Evolutionary conservation across 2,888 invertebrate species (phyloP), one percentile per base, ranked within the genome.

Genomic region (Leptarthrus brevirostris): DNA sequence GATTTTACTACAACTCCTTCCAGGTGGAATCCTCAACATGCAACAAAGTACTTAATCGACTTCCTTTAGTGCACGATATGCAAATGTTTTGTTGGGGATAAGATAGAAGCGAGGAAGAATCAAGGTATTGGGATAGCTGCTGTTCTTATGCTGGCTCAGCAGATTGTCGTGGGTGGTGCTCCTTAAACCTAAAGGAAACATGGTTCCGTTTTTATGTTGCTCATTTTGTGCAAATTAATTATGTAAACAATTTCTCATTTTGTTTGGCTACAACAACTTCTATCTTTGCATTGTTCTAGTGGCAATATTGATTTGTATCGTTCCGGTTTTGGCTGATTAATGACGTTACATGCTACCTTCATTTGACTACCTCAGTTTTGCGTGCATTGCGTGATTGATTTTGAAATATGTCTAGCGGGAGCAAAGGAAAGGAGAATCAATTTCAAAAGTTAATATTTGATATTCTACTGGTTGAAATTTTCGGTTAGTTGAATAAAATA

Each of bases 221-320:
- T 78, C 78, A 78, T 78, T 79, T 79, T 81, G 79, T 77, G 81
- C 77, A 77, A 79, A 79, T 79, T 79, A 79, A 79, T 79, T 79
- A 79, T 79, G 79, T 79, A 79, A 79, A 79, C 79, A 79, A 78
- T 78, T 78, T 79, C 78, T 77, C 78, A 79, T 79, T 78, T 52
- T 71, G 54, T 71, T 71, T 71, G 40, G 30, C 34, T 71, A 71
- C 30, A 24, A 20, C 8, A 24, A 14, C 53, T 52, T 71, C 36
- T n/a, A n/a, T 22, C 54, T 70, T 70, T 70, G 52, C 53, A 40
- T 70, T 70, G 16, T 20, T 22, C 44, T 40, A 16, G 61, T 20
- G 61, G 14, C 12, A 30, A 12, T 61, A 61, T 61, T 61, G 61
- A 61, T 61, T 61, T 61, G 61, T 61, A 61, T 36, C 26, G 61